Base-by-base conservation (phyloP, 2,113 vertebrate genomes). In the Archocentrus centrarchus region DNA sequence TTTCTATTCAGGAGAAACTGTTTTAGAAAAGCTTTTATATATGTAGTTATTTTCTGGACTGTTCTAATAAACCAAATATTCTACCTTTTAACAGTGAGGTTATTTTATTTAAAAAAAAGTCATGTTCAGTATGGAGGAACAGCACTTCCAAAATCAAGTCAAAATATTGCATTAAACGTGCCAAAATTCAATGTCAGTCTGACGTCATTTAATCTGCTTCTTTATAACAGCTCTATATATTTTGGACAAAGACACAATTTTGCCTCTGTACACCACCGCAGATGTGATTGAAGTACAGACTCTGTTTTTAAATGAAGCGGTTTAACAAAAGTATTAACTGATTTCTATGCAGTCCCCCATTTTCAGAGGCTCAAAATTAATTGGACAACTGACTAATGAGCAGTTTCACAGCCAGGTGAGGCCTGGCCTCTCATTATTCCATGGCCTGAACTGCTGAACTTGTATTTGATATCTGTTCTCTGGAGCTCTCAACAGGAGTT, bases 1-100 rank as follows among this genome's bases (percentile, higher is more conserved):
- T 80, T 75, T 37, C 63, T 41, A 1, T 76, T 89, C 84, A 75
- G 79, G 84, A 57, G 2, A 84, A 77, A 83, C 58, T 88, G 81
- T 91, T 89, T 87, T 86, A 73, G 17, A 86, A 58, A 37, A 78
- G 5, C 6, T 61, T 90, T 88, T 87, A 60, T 83, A 83, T 24
- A 17, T 68, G 18, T 82, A 68, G 13, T 88, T 68, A 3, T 58
- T 76, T 79, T 83, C 50, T 62, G 2, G 83, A 84, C 50, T 17
- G 27, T 82, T 84, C 82, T 63, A 93, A 93, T 91, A 91, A 24
- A 24, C 24, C 24, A 24, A 24, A 24, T 2, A 24, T 24, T 24
- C n/a, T 3, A 32, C 13, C 24, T 44, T 76, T 58, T 85, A 59
- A 76, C 53, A 55, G 1, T 9, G 18, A 44, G 5, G 66, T 73